Evolutionary conservation across 1,140 invertebrate genomes (phyloP).

Genomic region (Cotesia vestalis): DNA sequence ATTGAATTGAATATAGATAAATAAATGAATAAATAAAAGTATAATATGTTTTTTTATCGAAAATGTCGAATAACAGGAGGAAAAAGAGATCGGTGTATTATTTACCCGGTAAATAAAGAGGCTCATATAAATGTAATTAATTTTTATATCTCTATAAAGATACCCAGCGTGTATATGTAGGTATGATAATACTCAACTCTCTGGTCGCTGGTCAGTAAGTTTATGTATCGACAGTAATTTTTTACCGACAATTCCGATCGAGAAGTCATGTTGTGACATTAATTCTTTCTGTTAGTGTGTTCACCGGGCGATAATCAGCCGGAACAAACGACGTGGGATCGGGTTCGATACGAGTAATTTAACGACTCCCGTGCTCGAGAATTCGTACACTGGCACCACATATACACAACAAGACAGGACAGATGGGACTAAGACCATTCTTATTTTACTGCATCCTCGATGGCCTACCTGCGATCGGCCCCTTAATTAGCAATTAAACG

Average conservation of each 20-base stretch:
- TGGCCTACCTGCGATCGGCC: constrained; percentile 18
- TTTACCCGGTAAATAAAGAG: too few species aligned
- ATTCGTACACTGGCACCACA: constrained; percentile 25
- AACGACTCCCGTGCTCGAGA: constrained; percentile 21
- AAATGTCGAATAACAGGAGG: too few species aligned
- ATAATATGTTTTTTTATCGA: too few species aligned
- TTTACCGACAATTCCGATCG: constrained; percentile 6
- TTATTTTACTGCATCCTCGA: constrained; percentile 13
- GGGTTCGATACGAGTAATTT: constrained; percentile 15
- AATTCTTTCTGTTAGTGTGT: constrained; percentile 7
- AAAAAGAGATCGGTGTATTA: too few species aligned
- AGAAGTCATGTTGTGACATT: constrained; percentile 22
- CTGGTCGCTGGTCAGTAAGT: background rate
- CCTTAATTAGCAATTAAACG: constrained; percentile 44
- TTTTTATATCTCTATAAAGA: too few species aligned
- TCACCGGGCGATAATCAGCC: constrained; percentile 25
- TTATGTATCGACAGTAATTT: constrained; percentile 15
- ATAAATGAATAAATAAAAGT: too few species aligned
- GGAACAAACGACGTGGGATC: constrained; percentile 23
- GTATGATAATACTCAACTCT: background rate
- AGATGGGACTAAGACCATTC: constrained; percentile 26
- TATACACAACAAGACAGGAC: constrained; percentile 12
- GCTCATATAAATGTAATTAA: too few species aligned
- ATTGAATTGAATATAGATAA: too few species aligned
- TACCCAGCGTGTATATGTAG: background rate